Evolutionary conservation across 2,888 invertebrate species (phyloP).

Genomic region (Xylota sylvarum): DNA sequence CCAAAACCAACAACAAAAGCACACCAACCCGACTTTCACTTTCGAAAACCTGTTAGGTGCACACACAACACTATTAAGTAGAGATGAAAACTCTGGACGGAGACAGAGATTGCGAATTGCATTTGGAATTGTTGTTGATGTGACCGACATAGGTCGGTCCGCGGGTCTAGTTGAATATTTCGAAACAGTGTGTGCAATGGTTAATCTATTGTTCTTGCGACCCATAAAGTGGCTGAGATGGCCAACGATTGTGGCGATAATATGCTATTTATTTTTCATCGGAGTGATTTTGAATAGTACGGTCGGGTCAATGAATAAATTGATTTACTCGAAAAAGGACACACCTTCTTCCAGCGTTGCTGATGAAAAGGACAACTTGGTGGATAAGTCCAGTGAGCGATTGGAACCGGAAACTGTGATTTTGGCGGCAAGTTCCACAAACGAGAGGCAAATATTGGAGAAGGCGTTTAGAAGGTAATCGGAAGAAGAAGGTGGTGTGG

Average conservation of each 20-base stretch:
- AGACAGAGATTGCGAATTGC: slow-evolving; percentile 49
- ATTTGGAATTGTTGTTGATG: slow-evolving; percentile 65
- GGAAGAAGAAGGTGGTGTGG: slow-evolving; percentile 20
- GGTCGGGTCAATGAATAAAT: slow-evolving; percentile 78
- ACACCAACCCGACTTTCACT: slow-evolving; percentile 71
- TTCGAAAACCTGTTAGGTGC: slow-evolving; percentile 73
- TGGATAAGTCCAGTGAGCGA: slow-evolving; percentile 50
- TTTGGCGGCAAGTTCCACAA: slow-evolving; percentile 85
- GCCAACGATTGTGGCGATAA: slow-evolving; percentile 86
- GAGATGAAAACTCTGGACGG: slow-evolving; percentile 62
- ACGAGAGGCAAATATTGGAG: slow-evolving; percentile 84
- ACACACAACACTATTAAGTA: slow-evolving; percentile 30
- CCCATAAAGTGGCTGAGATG: slow-evolving; percentile 83
- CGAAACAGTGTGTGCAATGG: slow-evolving; percentile 54
- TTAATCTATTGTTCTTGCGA: slow-evolving; percentile 57
- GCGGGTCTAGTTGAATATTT: slow-evolving; percentile 25
- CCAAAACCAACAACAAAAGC: slow-evolving; percentile 43
- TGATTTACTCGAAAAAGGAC: slow-evolving; percentile 62
- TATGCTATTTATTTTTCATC: slow-evolving; percentile 86
- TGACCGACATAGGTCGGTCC: slow-evolving; percentile 64
- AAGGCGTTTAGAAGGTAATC: slow-evolving; percentile 86
- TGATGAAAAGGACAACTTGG: slow-evolving; percentile 29
- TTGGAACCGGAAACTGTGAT: slow-evolving; percentile 85
- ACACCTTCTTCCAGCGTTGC: slow-evolving; percentile 16
- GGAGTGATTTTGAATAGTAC: slow-evolving; percentile 86